Evolutionary conservation across 1,140 invertebrate genomes (phyloP), one percentile per base, ranked within the genome.

Genomic region (Telenomus remus): DNA sequence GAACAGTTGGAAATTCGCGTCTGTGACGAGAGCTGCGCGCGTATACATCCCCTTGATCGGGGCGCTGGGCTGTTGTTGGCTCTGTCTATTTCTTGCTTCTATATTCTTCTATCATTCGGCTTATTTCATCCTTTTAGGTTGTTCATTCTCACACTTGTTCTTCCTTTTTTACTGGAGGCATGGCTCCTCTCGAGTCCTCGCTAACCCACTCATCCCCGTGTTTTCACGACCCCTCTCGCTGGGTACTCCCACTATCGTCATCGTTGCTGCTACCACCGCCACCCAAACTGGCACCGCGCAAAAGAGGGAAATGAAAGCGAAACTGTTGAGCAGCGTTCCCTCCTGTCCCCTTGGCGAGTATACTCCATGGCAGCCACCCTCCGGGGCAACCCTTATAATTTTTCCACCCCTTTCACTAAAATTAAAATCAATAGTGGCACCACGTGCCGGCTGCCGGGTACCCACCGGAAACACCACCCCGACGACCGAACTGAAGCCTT

Each of bases 341-440:
- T 16, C 65, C 42, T 34, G 59, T 61, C 57, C 74, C 66, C 71
- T 64, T 64, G 50, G 65, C 54, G 71, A 61, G 61, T 68, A 57
- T 72, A 81, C 78, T 73, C 82, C 80, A 80, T 76, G 57, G 80
- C 79, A 80, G 77, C 81, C 81, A 80, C 80, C 82, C 82, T 81
- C 82, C 66, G 64, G 77, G 82, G 82, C 86, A 82, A 86, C 87
- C 87, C 87, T 87, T 88, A 86, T 87, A 88, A 88, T 88, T 88
- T 88, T 88, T 87, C 87, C 87, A 88, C 87, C 87, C 86, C 87
- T 88, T 88, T 88, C 84, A 86, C 87, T 88, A 88, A 88, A 88
- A 88, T 88, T 88, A 88, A 88, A 88, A 88, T 88, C 87, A 88
- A 88, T 88, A 88, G 87, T 88, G 86, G 82, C 84, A 88, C 87